These are phyloP conservation scores for Antitype chi DNA, from an alignment of 2,888 invertebrate species.

Conservation along the genomic window DNA sequence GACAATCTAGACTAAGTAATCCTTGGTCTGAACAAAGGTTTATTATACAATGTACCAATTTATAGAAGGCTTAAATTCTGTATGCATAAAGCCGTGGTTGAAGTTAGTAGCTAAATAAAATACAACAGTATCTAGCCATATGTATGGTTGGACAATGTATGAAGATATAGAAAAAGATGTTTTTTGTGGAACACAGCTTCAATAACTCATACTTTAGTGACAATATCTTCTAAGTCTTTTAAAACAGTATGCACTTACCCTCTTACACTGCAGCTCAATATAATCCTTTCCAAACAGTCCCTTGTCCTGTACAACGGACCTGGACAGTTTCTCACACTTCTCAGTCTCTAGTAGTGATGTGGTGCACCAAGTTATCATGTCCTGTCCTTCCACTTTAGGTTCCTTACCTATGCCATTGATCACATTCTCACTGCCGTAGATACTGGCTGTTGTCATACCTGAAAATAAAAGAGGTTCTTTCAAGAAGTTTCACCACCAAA, in stretches of 20 bases:
- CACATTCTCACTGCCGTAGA: conserved; percentile 70
- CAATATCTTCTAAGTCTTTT: too few relatives aligned
- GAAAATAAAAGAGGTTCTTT: conserved; percentile 36
- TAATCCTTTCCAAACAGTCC: conserved; percentile 92
- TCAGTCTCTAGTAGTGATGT: conserved; percentile 93
- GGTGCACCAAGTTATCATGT: conserved; percentile 95
- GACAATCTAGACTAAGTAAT: too few relatives aligned
- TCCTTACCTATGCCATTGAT: conserved; percentile 69
- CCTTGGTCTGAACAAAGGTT: too few relatives aligned
- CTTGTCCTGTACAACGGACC: conserved; percentile 92
- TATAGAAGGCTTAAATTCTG: too few relatives aligned
- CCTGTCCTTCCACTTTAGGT: conserved; percentile 79
- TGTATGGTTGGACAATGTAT: background rate
- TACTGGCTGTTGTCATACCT: conserved; percentile 67
- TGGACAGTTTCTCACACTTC: conserved; percentile 95
- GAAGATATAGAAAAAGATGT: background rate
- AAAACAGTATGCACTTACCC: conserved; percentile 80
- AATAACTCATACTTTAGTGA: too few relatives aligned
- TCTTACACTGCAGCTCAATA: conserved; percentile 92
- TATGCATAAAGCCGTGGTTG: too few relatives aligned
- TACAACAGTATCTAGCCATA: background rate
- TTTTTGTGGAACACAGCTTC: too few relatives aligned
- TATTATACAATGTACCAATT: too few relatives aligned
- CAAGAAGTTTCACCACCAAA: background rate
- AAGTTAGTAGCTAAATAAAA: background rate